phyloP scores from a whole-genome alignment of 2,113 vertebrate species.

The Dromaius novaehollandiae region DNA sequence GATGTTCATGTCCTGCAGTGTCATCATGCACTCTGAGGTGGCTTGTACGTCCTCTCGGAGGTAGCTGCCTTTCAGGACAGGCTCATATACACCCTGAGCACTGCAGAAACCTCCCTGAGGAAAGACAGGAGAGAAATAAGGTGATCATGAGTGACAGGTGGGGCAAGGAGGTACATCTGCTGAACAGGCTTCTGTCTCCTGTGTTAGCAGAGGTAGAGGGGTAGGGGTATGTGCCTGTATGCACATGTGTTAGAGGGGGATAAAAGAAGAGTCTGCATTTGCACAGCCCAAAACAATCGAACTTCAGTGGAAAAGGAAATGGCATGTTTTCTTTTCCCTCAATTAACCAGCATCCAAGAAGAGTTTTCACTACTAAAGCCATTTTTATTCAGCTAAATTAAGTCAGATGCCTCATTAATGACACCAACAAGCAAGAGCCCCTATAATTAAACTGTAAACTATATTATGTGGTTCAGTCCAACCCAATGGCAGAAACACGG shows the following conservation, averaged over 20 bases:
- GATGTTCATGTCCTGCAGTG: rapidly evolving
- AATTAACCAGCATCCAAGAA: slow-evolving; percentile 67
- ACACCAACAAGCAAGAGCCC: slow-evolving; percentile 77
- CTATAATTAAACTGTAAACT: slow-evolving; percentile 81
- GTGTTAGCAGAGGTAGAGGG: too few relatives aligned
- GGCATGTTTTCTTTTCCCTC: slow-evolving; percentile 61
- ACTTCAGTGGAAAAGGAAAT: neutral
- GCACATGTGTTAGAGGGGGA: neutral
- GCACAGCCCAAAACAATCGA: neutral
- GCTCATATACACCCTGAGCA: too few relatives aligned
- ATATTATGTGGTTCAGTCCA: slow-evolving; percentile 57
- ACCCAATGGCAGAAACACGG: neutral
- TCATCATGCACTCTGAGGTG: too few relatives aligned
- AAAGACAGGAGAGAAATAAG: rapidly evolving
- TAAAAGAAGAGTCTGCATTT: neutral
- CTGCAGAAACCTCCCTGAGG: neutral
- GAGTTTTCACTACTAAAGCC: slow-evolving; percentile 67
- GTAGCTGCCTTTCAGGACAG: too few relatives aligned
- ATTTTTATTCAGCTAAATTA: slow-evolving; percentile 81
- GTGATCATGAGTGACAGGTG: neutral
- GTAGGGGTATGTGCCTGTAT: neutral
- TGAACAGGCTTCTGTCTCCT: neutral
- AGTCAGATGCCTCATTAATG: slow-evolving; percentile 77
- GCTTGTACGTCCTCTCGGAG: neutral
- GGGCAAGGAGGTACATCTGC: neutral